Evolutionary conservation across 2,888 invertebrate genomes (phyloP).

Genomic region (Synergus laeviventris): DNA sequence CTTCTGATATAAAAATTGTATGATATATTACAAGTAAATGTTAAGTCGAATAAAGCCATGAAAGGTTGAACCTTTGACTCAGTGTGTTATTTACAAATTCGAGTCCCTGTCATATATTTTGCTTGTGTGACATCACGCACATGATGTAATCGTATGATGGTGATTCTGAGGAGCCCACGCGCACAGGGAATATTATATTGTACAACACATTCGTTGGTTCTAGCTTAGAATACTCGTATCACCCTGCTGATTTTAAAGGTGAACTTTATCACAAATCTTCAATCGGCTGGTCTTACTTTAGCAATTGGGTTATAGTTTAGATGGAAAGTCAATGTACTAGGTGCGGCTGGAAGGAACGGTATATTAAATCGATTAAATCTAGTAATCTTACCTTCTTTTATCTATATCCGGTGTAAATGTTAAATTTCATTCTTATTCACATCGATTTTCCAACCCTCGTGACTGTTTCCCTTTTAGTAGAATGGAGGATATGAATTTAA

Average conservation of each 20-base stretch:
- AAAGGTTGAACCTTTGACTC: neutral
- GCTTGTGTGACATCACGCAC: slow-evolving; percentile 69
- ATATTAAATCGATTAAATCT: slow-evolving; percentile 25
- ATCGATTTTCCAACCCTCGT: slow-evolving; percentile 30
- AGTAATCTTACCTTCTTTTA: neutral
- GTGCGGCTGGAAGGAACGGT: slow-evolving; percentile 27
- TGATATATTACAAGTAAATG: neutral
- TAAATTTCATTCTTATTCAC: slow-evolving; percentile 2
- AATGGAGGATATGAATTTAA: slow-evolving; percentile 14
- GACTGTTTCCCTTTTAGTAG: slow-evolving; percentile 14
- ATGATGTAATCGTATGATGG: slow-evolving; percentile 65
- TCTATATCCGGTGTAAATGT: slow-evolving; percentile 16
- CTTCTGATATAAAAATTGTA: neutral
- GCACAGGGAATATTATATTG: neutral
- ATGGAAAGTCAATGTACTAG: slow-evolving; percentile 22
- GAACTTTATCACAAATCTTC: slow-evolving; percentile 16
- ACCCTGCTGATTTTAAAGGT: slow-evolving; percentile 7
- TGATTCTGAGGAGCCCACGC: slow-evolving; percentile 31
- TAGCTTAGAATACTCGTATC: neutral
- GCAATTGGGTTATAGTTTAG: neutral
- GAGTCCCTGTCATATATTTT: slow-evolving; percentile 60
- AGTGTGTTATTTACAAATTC: slow-evolving; percentile 22
- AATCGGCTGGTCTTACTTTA: neutral
- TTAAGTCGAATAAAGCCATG: neutral
- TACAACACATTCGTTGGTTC: neutral